Percentiles rank a stretch among this genome's conserved stretches.
These are phyloP conservation scores for Netelia virgata DNA, from an alignment of 2,888 invertebrate species.

Conservation along the genomic window DNA sequence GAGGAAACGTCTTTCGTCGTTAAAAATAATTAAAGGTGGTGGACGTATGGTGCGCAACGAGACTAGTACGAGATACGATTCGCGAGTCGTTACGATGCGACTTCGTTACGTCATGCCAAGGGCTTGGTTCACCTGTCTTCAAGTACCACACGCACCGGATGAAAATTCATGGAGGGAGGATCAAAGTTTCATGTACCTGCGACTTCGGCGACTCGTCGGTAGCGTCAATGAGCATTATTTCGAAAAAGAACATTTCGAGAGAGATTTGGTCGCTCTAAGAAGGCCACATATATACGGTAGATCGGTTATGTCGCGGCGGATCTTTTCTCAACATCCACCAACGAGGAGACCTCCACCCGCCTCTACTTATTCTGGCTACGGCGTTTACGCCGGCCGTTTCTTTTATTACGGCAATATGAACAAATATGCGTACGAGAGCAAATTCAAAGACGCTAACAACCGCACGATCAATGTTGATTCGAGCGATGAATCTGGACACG, in stretches of 20 bases:
- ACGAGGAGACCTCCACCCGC: slow-evolving; percentile 74
- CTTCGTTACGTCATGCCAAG: slow-evolving; percentile 80
- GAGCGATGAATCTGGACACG: slow-evolving; percentile 56
- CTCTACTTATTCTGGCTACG: slow-evolving; percentile 82
- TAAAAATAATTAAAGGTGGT: not conserved
- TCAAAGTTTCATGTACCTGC: slow-evolving; percentile 82
- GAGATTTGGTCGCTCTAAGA: slow-evolving; percentile 72
- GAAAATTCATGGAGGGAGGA: slow-evolving; percentile 81
- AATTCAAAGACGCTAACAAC: slow-evolving; percentile 71
- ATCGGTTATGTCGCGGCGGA: not conserved
- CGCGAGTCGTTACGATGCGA: slow-evolving; percentile 77
- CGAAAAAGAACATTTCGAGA: slow-evolving; percentile 78
- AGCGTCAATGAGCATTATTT: slow-evolving; percentile 81
- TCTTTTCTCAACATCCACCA: slow-evolving; percentile 27
- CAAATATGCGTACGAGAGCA: slow-evolving; percentile 80
- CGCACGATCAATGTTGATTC: not conserved
- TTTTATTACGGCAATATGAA: slow-evolving; percentile 84
- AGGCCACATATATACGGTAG: slow-evolving; percentile 16
- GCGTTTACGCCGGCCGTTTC: slow-evolving; percentile 81
- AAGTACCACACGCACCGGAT: slow-evolving; percentile 73
- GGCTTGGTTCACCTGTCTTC: slow-evolving; percentile 82
- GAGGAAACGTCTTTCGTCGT: not conserved
- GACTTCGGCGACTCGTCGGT: slow-evolving; percentile 80
- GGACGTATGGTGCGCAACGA: not conserved
- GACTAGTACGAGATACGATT: slow-evolving; percentile 31